Base-by-base conservation (phyloP, 2,888 invertebrate species). In the Stenotaenia linearis region DNA sequence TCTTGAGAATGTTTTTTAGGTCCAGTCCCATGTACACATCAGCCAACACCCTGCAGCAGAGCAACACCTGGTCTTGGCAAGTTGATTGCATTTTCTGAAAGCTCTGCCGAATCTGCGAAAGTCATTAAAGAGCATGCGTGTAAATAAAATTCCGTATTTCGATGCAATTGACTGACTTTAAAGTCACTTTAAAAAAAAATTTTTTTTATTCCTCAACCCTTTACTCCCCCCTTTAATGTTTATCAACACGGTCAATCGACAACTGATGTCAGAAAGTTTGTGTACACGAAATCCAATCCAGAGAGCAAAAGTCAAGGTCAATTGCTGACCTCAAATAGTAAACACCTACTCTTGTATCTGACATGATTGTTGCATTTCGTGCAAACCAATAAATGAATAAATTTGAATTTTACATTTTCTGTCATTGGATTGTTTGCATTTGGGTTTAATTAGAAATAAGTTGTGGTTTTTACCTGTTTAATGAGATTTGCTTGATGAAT, bases 41-140 rank as follows among this genome's bases (percentile, higher is more conserved):
- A n/a, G 75, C 77, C 37, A 80, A 37, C 21, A 80, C 74, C 30
- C 61, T 79, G 35, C 80, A 80, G 69, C 78, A 79, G 12, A 80
- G 56, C 25, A 50, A 23, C 35, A 79, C 76, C 21, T 75, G 61
- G 35, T 79, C 76, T 56, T 61, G 61, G 40, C 23, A 18, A 25
- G 28, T 61, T 18, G 79, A 40, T 23, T 79, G 76, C 28, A 21
- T 35, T 61, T 80, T 80, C 37, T 80, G 79, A 28, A 80, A 45
- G n/a, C 30, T 61, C 35, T 80, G 79, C 37, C 80, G 76, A 25
- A 80, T 79, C 80, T 80, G 69, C 18, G 30, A 76, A 28, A 77
- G 56, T 18, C 56, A 56, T 56, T 56, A 56, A 56, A 75, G 56
- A 56, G 56, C 23, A 56, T 7, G 56, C 21, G 56, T 56, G 56